Evolutionary conservation across 1,140 invertebrate species (phyloP).

Genomic region (Drosophila nasuta): DNA sequence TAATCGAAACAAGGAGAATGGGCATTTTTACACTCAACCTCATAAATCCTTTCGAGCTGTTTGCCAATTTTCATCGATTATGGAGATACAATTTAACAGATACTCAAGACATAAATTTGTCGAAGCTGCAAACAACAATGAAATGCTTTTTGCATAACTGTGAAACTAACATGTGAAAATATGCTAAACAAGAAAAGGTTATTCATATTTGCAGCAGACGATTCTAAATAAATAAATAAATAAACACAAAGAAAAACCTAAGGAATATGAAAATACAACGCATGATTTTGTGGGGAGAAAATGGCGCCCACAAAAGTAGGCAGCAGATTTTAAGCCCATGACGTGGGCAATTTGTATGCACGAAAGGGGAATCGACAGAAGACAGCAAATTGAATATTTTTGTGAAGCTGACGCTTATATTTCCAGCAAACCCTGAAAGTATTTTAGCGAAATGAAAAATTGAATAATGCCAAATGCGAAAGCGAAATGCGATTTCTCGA

Average conservation of each 20-base stretch:
- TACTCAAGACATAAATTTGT: slow-evolving; percentile 53
- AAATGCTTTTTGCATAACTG: slow-evolving; percentile 22
- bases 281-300: not conserved
- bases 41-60: slow-evolving; percentile 10
- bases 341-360: slow-evolving; percentile 67
- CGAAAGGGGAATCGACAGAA: slow-evolving; percentile 46
- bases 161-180: slow-evolving; percentile 47
- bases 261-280: slow-evolving; percentile 26
- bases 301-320: slow-evolving; percentile 62
- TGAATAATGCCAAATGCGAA: slow-evolving; percentile 57
- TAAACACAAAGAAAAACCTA: slow-evolving; percentile 23
- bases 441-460: slow-evolving; percentile 76
- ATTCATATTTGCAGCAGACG: slow-evolving; percentile 53
- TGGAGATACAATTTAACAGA: slow-evolving; percentile 48
- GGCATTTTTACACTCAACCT: not conserved
- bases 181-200: slow-evolving; percentile 48
- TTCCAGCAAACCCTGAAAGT: slow-evolving; percentile 42
- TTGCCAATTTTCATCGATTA: slow-evolving; percentile 48
- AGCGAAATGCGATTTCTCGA: slow-evolving; percentile 54
- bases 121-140: slow-evolving; percentile 15
- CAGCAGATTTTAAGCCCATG: slow-evolving; percentile 69
- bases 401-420: slow-evolving; percentile 21
- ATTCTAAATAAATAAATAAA: slow-evolving; percentile 62
- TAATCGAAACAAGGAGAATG: not conserved
- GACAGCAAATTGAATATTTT: slow-evolving; percentile 58